Base-by-base conservation (phyloP, 1,140 invertebrate species). In the Dendroctonus ponderosae region DNA sequence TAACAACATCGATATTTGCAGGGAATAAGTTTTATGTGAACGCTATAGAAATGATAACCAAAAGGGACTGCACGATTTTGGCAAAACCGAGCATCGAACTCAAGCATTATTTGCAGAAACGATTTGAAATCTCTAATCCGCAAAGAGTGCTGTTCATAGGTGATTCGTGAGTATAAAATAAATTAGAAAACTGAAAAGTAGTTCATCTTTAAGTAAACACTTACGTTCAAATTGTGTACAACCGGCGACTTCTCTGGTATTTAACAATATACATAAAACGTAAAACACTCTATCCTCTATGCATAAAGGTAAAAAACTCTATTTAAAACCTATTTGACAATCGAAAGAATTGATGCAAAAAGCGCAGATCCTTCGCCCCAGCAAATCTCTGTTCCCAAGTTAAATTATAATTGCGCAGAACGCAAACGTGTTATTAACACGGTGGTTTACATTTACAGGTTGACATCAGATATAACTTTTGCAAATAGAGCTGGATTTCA, bases 81-180 rank as follows among this genome's bases (percentile, higher is more conserved):
- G 66, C 56, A 2, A 67, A 67, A 37, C 66, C 66, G 2, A 67
- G 66, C 43, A 57, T 67, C 46, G 58, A 67, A 49, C 8, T 67
- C 3, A 67, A 67, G 37, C 46, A 67, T 26, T 62, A 56, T 41
- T 37, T 67, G 9, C 38, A 56, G 14, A 59, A 67, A 41, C 54
- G 60, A 46, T 67, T 56, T n/a, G 42, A 62, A n/a, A 67, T 67
- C 51, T 38, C 50, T 37, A 37, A 62, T 38, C 43, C 60, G 15
- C 48, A 62, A 5, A 44, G 53, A 43, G 66, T 67, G 0, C 46
- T 67, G 8, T 67, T 67, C 51, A 67, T 67, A 41, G 66, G 66
- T 8, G 66, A 67, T 38, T 59, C 66, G 66, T 67, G 49, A 67
- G 66, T 61, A 59, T 3, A 14, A 11, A 2, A 11, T 46, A 14